Conservation (phyloP, 2,113 vertebrate genomes). For the Puntigrus tetrazona region DNA sequence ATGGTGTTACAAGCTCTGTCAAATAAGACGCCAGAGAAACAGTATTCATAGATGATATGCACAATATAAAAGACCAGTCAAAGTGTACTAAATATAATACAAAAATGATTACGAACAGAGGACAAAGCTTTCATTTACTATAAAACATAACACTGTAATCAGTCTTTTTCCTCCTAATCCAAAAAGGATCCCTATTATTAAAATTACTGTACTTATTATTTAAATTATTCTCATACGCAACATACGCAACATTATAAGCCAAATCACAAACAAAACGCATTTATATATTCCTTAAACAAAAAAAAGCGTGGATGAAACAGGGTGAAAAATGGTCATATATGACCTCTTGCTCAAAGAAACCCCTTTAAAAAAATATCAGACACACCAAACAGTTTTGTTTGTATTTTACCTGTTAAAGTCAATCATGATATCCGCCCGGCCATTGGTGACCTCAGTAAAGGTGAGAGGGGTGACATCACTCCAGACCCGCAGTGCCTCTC, state of each 20-base stretch:
- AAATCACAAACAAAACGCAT: background rate
- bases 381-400: background rate
- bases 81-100: background rate
- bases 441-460: conserved; percentile 84
- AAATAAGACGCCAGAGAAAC: background rate
- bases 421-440: conserved; percentile 86
- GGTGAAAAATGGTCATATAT: background rate
- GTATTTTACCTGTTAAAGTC: conserved; percentile 77
- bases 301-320: background rate
- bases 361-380: background rate
- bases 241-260: background rate
- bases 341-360: background rate
- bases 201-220: too few relatives aligned
- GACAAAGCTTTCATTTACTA: too few relatives aligned
- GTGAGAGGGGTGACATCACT: conserved; percentile 88
- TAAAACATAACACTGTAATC: too few relatives aligned
- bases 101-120: too few relatives aligned
- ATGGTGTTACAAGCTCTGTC: background rate
- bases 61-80: background rate
- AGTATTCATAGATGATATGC: background rate
- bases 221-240: too few relatives aligned
- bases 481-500: conserved; percentile 89
- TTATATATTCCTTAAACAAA: background rate
- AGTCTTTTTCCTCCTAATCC: too few relatives aligned
- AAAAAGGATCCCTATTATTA: too few relatives aligned